Evolutionary conservation across 2,113 vertebrate species (phyloP), one percentile per base, ranked within the genome.

Genomic region (Trematomus loennbergii): DNA sequence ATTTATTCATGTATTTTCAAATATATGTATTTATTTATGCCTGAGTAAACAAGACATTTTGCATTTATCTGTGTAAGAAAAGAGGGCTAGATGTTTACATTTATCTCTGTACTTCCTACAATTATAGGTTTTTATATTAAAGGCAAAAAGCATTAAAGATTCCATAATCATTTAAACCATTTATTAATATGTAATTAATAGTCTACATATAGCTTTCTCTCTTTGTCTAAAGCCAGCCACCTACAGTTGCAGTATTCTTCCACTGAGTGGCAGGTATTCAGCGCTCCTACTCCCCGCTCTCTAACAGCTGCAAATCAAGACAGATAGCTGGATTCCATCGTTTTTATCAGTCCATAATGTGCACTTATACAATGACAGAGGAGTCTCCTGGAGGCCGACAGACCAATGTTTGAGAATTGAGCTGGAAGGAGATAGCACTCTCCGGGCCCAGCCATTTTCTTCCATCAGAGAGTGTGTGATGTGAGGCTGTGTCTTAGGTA

Each of bases 231-330:
- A 62, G 65, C 67, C 46, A 5, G 1, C 15, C 53, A 43, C 40
- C 72, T 78, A 90, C 90, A 92, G 77, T 91, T 91, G 75, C 91
- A 76, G 77, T 78, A 10, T 89, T 89, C 87, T 79, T 94, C 92
- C 92, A 91, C 91, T 88, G 91, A 91, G 92, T 89, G 92, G 91
- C 90, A 92, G 89, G 71, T 93, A 85, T 82, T 89, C 87, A 72
- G 80, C 71, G 68, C 68, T 75, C 74, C 52, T 77, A 53, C 84
- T 82, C 69, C 20, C 74, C 8, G 4, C 59, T 77, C 81, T 63
- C 61, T 79, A 78, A 88, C 78, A n/a, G 69, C 5, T 25, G 65
- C 72, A 91, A 91, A 93, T 91, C 83, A 92, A 93, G 91, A 93
- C 72, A 66, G 88, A 94, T 93, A 78, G 69, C 70, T 72, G 75